Percentiles rank a stretch among this genome's conserved stretches.
Conservation (phyloP, 2,797 vertebrate species). For the Ptychadena robeensis region DNA sequence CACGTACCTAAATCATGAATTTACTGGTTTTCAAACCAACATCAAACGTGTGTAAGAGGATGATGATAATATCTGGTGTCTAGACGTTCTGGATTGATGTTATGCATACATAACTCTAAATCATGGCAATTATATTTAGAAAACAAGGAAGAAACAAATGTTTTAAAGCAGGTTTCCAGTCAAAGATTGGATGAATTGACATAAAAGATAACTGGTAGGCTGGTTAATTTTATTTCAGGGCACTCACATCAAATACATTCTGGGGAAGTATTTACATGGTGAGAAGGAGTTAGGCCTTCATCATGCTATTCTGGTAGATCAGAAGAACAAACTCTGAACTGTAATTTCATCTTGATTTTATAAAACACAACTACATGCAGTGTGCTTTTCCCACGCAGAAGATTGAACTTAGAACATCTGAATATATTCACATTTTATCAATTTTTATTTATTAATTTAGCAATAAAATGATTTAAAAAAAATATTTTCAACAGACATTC, state of each 20-base stretch:
- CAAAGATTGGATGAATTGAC: slow-evolving; percentile 21
- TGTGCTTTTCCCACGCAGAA: background rate
- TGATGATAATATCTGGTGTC: slow-evolving; percentile 28
- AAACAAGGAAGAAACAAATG: slow-evolving; percentile 26
- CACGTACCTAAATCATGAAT: slow-evolving; percentile 44
- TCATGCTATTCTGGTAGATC: background rate
- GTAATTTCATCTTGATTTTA: background rate
- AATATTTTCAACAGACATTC: too few relatives aligned
- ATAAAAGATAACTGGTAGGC: slow-evolving; percentile 21
- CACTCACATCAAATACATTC: background rate
- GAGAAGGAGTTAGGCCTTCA: background rate
- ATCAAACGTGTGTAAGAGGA: slow-evolving; percentile 34
- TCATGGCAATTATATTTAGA: slow-evolving; percentile 5
- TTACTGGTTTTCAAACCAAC: slow-evolving; percentile 27
- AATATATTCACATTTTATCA: too few relatives aligned
- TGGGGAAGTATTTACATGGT: background rate
- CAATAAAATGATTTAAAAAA: too few relatives aligned
- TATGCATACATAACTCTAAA: slow-evolving; percentile 35
- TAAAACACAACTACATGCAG: background rate
- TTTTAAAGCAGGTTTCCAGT: slow-evolving; percentile 4
- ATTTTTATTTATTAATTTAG: too few relatives aligned
- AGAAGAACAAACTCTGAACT: background rate
- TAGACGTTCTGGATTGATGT: slow-evolving; percentile 24
- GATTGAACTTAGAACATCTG: background rate
- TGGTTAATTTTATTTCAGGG: background rate